Evolutionary conservation across 2,888 invertebrate genomes (phyloP).

Genomic region (Macropis europaea): DNA sequence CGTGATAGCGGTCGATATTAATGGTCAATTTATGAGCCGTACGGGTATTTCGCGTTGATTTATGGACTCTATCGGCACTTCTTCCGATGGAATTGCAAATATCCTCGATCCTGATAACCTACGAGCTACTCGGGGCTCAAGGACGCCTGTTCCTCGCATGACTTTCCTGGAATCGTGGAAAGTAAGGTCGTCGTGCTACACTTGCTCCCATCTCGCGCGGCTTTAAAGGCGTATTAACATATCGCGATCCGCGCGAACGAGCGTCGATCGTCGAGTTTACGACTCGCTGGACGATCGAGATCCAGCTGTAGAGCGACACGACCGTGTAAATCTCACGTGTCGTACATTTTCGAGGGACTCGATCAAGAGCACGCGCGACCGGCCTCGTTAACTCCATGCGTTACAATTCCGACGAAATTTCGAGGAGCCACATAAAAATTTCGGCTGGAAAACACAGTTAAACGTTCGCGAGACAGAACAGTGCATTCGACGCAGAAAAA

Average conservation of each 20-base stretch:
- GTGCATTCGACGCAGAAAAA: too few relatives aligned
- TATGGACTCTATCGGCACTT: conserved; percentile 3
- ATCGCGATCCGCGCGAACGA: not conserved
- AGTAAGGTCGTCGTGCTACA: conserved; percentile 44
- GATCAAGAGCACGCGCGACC: too few relatives aligned
- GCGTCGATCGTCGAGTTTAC: not conserved
- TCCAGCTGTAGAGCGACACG: too few relatives aligned
- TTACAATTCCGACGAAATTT: too few relatives aligned
- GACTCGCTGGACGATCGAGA: not conserved
- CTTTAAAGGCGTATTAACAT: not conserved
- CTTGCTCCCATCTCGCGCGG: not conserved
- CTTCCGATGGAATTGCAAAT: not conserved
- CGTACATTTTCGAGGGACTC: too few relatives aligned
- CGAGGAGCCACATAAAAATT: not conserved
- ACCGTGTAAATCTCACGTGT: too few relatives aligned
- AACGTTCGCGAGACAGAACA: too few relatives aligned
- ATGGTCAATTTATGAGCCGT: too few relatives aligned
- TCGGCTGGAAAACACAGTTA: too few relatives aligned
- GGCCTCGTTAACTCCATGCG: too few relatives aligned
- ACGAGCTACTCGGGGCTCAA: conserved; percentile 19
- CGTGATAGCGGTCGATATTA: too few relatives aligned
- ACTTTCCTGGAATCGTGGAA: conserved; percentile 55
- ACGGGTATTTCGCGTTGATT: too few relatives aligned
- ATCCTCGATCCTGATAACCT: not conserved
- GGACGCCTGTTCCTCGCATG: conserved; percentile 12